A percentile compares a stretch with the other conserved stretches of the same genome.
phyloP scores from a whole-genome alignment of 2,113 vertebrate genomes.

The Struthio camelus region DNA sequence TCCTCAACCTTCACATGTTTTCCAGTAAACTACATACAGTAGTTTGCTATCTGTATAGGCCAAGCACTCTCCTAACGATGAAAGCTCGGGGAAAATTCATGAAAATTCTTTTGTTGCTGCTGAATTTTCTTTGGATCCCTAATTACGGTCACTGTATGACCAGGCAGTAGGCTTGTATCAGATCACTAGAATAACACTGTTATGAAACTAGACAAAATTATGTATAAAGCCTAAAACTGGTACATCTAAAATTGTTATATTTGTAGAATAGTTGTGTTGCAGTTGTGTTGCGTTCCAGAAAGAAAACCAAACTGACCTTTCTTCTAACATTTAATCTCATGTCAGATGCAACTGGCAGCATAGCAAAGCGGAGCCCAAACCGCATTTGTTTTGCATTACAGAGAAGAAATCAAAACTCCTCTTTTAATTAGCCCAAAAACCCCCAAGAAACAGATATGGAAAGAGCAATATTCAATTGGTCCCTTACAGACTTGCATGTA shows the following conservation, averaged over 20 bases:
- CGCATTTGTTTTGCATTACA: neutral
- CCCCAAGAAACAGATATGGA: neutral
- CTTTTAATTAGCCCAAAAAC: neutral
- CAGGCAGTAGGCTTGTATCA: accelerated
- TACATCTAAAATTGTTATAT: accelerated
- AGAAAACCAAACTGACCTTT: neutral
- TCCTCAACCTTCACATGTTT: neutral
- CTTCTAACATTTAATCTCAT: neutral
- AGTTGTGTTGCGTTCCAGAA: neutral
- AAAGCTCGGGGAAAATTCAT: neutral
- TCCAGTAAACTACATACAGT: neutral
- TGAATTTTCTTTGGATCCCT: neutral
- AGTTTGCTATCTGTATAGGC: no score
- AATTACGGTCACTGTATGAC: neutral
- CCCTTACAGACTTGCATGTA: neutral
- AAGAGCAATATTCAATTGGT: neutral
- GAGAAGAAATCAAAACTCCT: neutral
- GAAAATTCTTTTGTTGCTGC: neutral
- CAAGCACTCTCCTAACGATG: neutral
- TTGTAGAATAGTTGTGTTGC: neutral
- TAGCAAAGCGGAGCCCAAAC: neutral
- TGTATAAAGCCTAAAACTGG: neutral
- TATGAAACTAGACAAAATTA: neutral
- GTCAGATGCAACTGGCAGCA: neutral
- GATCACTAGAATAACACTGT: neutral